Evolutionary conservation across 2,113 vertebrate genomes (phyloP).

Genomic region (Varanus salvator): DNA sequence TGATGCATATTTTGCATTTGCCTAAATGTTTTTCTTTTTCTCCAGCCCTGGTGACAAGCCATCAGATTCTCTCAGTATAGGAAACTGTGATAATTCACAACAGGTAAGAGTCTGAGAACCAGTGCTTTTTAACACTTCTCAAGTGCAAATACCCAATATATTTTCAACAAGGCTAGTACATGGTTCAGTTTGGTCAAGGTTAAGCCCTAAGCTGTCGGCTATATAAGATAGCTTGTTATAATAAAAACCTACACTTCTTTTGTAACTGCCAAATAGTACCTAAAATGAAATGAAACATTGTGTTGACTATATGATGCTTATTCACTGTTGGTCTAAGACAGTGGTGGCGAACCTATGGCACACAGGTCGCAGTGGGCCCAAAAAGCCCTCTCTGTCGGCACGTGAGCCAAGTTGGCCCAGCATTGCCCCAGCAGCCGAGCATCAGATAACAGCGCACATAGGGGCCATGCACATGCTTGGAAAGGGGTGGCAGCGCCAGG

Average conservation of each 20-base stretch:
- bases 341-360: too few relatives aligned
- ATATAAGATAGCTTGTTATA: not conserved
- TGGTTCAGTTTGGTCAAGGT: not conserved
- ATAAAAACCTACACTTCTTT: not conserved
- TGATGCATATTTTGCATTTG: not conserved
- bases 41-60: slow-evolving; percentile 95
- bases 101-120: slow-evolving; percentile 83
- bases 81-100: slow-evolving; percentile 94
- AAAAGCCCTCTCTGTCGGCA: too few relatives aligned
- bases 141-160: not conserved
- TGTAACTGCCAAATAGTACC: not conserved
- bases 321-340: not conserved
- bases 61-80: slow-evolving; percentile 93
- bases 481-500: too few relatives aligned
- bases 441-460: too few relatives aligned
- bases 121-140: not conserved
- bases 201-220: not conserved
- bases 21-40: slow-evolving; percentile 65
- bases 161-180: not conserved
- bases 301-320: slow-evolving; percentile 18
- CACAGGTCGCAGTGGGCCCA: too few relatives aligned
- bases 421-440: too few relatives aligned
- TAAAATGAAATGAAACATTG: not conserved
- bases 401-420: too few relatives aligned
- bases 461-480: too few relatives aligned